phyloP scores from a whole-genome alignment of 2,888 invertebrate genomes.

The Flabesymbios commensalis region DNA sequence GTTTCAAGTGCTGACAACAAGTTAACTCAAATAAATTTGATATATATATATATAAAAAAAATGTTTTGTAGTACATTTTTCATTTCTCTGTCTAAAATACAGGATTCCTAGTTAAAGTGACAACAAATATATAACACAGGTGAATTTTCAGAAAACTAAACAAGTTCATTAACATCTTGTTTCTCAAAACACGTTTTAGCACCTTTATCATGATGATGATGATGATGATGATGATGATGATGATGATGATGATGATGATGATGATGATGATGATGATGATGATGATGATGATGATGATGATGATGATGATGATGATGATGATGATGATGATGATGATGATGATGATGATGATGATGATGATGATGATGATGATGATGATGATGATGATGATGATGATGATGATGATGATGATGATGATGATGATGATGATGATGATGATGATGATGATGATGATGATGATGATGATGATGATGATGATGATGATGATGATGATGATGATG shows the following conservation, averaged over 20 bases:
- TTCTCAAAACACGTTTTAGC: too few relatives aligned
- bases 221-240: constrained; percentile 12
- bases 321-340: background rate
- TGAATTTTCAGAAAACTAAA: too few relatives aligned
- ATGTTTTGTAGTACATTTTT: too few relatives aligned
- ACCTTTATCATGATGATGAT: constrained; percentile 13
- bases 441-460: background rate
- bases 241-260: constrained; percentile 13
- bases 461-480: background rate
- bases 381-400: background rate
- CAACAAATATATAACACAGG: too few relatives aligned
- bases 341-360: background rate
- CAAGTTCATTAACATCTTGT: too few relatives aligned
- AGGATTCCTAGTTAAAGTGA: too few relatives aligned
- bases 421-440: background rate
- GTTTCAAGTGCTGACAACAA: too few relatives aligned
- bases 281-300: constrained; percentile 15
- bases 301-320: background rate
- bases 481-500: background rate
- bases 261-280: constrained; percentile 15
- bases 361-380: background rate
- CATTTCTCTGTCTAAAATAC: too few relatives aligned
- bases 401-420: background rate
- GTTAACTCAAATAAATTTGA: too few relatives aligned
- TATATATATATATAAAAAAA: too few relatives aligned